A percentile compares a stretch with the other conserved stretches of the same genome.
phyloP scores from a whole-genome alignment of 2,797 vertebrate genomes.

The Falco novaeseelandiae region DNA sequence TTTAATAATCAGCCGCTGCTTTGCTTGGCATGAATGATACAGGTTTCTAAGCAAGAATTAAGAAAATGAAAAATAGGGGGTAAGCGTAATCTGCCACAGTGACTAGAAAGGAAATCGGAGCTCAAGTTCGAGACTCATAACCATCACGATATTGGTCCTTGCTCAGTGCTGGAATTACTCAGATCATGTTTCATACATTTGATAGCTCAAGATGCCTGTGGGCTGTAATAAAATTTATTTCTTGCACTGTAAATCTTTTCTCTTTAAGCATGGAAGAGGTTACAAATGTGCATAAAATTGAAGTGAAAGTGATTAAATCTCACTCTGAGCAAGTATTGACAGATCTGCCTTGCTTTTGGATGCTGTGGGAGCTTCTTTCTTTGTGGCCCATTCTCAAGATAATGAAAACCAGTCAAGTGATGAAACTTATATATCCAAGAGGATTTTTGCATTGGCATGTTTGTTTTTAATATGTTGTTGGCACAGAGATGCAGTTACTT shows the following conservation, averaged over 20 bases:
- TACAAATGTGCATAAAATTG: constrained; percentile 62
- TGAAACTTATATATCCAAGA: constrained; percentile 8
- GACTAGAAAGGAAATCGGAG: neutral
- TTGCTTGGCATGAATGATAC: neutral
- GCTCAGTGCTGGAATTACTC: neutral
- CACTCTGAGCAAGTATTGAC: constrained; percentile 17
- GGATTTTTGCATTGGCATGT: neutral
- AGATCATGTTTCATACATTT: neutral
- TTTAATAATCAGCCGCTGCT: neutral
- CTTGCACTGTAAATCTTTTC: constrained; percentile 31
- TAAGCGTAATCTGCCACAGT: neutral
- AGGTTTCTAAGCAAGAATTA: neutral
- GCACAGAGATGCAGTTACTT: neutral
- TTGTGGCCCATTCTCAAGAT: neutral
- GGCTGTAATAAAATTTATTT: constrained; percentile 4
- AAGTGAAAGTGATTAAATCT: constrained; percentile 56
- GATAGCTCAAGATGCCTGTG: constrained; percentile 22
- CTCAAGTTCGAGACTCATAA: neutral
- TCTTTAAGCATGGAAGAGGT: constrained; percentile 48
- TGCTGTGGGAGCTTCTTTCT: neutral
- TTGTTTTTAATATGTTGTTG: neutral
- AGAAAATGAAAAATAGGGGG: neutral
- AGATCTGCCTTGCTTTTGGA: neutral
- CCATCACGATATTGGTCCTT: neutral
- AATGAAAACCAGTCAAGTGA: constrained; percentile 59